Percentiles rank a stretch among this genome's conserved stretches.
Evolutionary conservation across 1,140 invertebrate genomes (phyloP).

Genomic region (Tetramorium simillimum): DNA sequence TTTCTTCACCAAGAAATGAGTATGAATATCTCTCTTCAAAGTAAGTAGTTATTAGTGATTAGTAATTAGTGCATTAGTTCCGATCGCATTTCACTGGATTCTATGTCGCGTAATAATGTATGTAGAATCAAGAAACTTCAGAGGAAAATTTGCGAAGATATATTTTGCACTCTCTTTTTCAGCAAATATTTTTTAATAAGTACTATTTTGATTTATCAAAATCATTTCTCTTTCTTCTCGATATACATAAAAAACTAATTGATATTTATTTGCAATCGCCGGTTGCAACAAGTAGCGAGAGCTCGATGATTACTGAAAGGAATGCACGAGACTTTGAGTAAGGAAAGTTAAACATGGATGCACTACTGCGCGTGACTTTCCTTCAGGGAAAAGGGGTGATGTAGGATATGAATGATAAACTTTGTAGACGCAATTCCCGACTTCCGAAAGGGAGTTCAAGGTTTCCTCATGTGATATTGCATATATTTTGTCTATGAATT

Average conservation of each 20-base stretch:
- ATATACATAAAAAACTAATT: not conserved
- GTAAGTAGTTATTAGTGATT: too few relatives aligned
- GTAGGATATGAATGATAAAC: not conserved
- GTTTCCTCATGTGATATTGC: too few relatives aligned
- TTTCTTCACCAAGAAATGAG: not conserved
- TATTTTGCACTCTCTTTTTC: not conserved
- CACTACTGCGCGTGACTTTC: not conserved
- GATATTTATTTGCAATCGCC: too few relatives aligned
- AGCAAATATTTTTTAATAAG: constrained; percentile 1
- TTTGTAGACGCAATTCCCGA: too few relatives aligned
- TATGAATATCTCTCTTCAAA: not conserved
- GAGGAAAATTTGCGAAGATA: not conserved
- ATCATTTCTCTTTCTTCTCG: not conserved
- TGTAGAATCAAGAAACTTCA: not conserved
- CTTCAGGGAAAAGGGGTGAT: not conserved
- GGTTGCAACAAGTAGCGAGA: not conserved
- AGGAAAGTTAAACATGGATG: not conserved
- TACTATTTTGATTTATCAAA: not conserved
- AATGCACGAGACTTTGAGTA: not conserved
- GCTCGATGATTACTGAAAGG: not conserved
- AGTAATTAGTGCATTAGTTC: not conserved
- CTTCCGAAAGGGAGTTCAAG: too few relatives aligned
- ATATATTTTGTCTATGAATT: too few relatives aligned
- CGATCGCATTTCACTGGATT: not conserved
- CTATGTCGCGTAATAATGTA: not conserved